These are phyloP conservation scores for Trichogramma pretiosum DNA, from an alignment of 1,140 invertebrate genomes.

Conservation along the genomic window DNA sequence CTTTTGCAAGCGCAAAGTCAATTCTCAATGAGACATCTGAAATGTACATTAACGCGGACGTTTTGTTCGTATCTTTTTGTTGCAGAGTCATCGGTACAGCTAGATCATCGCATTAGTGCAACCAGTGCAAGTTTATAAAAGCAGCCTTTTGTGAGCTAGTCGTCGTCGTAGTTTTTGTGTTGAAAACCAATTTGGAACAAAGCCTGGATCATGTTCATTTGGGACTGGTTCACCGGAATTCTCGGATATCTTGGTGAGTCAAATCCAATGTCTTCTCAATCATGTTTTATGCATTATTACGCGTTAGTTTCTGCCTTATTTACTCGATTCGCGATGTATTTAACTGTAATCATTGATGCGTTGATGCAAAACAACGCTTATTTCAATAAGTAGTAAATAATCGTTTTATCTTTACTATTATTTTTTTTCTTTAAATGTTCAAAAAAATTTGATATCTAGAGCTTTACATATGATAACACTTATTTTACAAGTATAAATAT, in stretches of 20 bases:
- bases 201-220: slow-evolving; percentile 79
- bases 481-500: no score
- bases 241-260: slow-evolving; percentile 88
- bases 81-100: slow-evolving; percentile 38
- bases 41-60: no score
- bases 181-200: slow-evolving; percentile 1
- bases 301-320: background rate
- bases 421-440: no score
- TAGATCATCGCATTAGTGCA: no score
- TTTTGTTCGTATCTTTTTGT: slow-evolving; percentile 26
- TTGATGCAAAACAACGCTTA: background rate
- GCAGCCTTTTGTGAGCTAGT: slow-evolving; percentile 24
- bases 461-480: no score
- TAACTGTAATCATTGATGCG: background rate
- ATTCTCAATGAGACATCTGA: no score
- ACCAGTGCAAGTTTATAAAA: no score
- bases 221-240: slow-evolving; percentile 95
- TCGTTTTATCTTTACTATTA: background rate
- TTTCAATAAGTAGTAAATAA: no score
- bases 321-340: background rate
- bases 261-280: no score
- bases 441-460: no score
- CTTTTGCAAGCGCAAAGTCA: no score
- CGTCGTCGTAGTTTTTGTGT: slow-evolving; percentile 4
- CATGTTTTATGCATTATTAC: background rate